A percentile compares a stretch with the other conserved stretches of the same genome.
phyloP scores from a whole-genome alignment of 2,797 vertebrate species.

The Hippopotamyrus pictus region DNA sequence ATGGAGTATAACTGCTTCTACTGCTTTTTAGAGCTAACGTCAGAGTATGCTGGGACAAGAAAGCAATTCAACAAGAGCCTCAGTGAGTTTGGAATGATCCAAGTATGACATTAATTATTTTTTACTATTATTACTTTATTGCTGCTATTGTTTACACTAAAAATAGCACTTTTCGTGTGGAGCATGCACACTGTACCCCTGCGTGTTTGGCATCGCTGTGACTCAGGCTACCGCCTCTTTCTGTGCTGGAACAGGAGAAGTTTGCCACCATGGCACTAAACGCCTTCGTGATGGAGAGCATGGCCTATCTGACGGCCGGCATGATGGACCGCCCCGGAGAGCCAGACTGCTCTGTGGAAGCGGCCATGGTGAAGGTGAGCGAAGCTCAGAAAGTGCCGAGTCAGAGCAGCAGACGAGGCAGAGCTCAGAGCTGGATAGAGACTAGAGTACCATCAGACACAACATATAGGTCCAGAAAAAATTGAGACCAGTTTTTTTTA shows the following conservation, averaged over 20 bases:
- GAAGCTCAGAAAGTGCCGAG: neutral
- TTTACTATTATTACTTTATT: neutral
- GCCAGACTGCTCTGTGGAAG: slow-evolving; percentile 87
- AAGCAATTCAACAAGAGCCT: slow-evolving; percentile 86
- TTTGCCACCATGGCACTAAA: slow-evolving; percentile 84
- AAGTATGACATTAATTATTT: slow-evolving; percentile 63
- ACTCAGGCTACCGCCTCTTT: fast-evolving
- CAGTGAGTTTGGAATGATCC: slow-evolving; percentile 87
- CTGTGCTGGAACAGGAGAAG: slow-evolving; percentile 71
- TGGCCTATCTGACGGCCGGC: slow-evolving; percentile 93
- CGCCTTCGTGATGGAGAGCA: slow-evolving; percentile 91
- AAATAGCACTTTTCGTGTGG: neutral
- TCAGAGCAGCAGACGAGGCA: neutral
- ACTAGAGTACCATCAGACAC: neutral
- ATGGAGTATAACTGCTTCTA: too few species aligned
- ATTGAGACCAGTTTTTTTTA: neutral
- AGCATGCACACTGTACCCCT: neutral
- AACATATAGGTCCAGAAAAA: neutral
- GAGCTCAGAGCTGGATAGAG: neutral
- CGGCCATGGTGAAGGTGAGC: slow-evolving; percentile 90
- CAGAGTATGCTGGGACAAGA: slow-evolving; percentile 81
- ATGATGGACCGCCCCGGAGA: slow-evolving; percentile 88
- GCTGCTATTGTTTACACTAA: neutral
- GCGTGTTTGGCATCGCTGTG: too few species aligned
- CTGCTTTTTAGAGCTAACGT: slow-evolving; percentile 65